Conservation (phyloP, 2,888 invertebrate species). For the Copidosoma aretas region DNA sequence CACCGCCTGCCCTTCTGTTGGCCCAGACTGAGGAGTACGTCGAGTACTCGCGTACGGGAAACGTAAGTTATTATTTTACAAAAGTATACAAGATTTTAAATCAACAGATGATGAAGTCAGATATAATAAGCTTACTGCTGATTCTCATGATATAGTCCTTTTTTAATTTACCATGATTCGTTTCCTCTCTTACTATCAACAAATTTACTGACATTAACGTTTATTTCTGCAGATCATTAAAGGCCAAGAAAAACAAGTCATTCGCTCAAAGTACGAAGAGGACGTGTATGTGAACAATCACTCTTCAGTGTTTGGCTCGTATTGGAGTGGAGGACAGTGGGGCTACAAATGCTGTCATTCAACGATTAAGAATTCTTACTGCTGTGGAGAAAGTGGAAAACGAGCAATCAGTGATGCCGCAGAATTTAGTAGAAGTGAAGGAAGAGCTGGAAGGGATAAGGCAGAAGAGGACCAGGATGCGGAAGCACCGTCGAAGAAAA, state of each 20-base stretch:
- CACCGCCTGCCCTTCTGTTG: slow-evolving; percentile 85
- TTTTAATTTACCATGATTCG: not conserved
- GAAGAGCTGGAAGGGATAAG: not conserved
- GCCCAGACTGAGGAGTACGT: slow-evolving; percentile 97
- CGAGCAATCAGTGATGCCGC: slow-evolving; percentile 44
- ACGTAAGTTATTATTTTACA: slow-evolving; percentile 62
- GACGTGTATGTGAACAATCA: slow-evolving; percentile 93
- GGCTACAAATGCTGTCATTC: slow-evolving; percentile 97
- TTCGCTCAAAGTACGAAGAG: slow-evolving; percentile 91
- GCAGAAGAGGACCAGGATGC: not conserved
- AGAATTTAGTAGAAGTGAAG: slow-evolving; percentile 7
- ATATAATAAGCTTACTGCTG: too few relatives aligned
- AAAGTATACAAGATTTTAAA: not conserved
- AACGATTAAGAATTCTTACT: slow-evolving; percentile 87
- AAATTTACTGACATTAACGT: too few relatives aligned
- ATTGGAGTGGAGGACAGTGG: slow-evolving; percentile 92
- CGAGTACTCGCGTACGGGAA: slow-evolving; percentile 93
- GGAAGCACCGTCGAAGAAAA: not conserved
- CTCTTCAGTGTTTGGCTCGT: slow-evolving; percentile 94
- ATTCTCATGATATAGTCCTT: not conserved
- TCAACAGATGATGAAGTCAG: not conserved
- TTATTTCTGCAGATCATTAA: slow-evolving; percentile 67
- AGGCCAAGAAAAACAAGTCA: slow-evolving; percentile 87
- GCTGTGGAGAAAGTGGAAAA: slow-evolving; percentile 78
- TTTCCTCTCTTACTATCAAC: too few relatives aligned